phyloP scores from a whole-genome alignment of 2,888 invertebrate genomes.

The Deladenus siricidicola region DNA sequence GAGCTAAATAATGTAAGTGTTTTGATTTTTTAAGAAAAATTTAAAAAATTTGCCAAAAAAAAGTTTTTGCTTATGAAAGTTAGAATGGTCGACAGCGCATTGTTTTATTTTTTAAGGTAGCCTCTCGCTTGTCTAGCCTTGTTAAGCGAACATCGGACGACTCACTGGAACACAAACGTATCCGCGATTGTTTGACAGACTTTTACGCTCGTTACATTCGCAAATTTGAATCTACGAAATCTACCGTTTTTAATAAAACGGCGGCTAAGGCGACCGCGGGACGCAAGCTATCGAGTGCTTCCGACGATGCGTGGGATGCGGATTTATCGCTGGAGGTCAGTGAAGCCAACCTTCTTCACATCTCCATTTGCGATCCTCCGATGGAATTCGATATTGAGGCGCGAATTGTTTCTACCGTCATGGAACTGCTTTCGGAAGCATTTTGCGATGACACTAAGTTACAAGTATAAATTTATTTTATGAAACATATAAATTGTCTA shows the following conservation, averaged over 20 bases:
- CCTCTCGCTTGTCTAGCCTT: no score
- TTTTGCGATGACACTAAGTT: slow-evolving; percentile 16
- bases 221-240: neutral
- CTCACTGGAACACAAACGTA: slow-evolving; percentile 5
- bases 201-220: slow-evolving; percentile 18
- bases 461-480: no score
- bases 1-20: neutral
- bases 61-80: no score
- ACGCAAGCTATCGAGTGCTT: no score
- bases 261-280: neutral
- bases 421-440: slow-evolving; percentile 18
- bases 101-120: no score
- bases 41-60: neutral
- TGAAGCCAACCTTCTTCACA: slow-evolving; percentile 6
- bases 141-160: neutral
- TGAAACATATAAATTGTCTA: no score
- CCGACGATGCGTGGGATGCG: neutral
- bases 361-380: neutral
- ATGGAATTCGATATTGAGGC: slow-evolving; percentile 9
- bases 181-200: slow-evolving; percentile 7
- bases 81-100: no score
- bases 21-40: neutral
- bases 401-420: slow-evolving; percentile 15
- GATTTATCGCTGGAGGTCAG: neutral
- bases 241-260: neutral